phyloP scores from a whole-genome alignment of 2,113 vertebrate species.

The Excalfactoria chinensis region DNA sequence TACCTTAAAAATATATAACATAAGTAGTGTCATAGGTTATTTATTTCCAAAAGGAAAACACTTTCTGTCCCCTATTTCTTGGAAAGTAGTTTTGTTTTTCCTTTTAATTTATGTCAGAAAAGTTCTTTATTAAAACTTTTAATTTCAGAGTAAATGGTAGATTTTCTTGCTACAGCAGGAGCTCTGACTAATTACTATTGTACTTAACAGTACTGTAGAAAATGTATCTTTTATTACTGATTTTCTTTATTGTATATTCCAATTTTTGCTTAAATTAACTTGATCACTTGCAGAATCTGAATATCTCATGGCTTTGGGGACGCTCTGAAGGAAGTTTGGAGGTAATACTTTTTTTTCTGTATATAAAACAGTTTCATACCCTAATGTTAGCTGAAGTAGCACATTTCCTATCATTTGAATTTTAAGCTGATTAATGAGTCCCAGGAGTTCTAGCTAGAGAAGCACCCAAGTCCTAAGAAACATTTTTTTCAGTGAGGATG shows the following conservation, averaged over 20 bases:
- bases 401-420: neutral
- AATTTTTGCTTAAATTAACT: neutral
- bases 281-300: neutral
- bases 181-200: neutral
- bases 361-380: neutral
- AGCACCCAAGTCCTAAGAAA: neutral
- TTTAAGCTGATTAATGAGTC: neutral
- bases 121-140: neutral
- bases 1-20: neutral
- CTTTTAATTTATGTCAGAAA: neutral
- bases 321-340: neutral
- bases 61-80: neutral
- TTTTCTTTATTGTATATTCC: neutral
- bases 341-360: neutral
- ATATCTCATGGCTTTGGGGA: neutral
- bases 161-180: neutral
- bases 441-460: neutral
- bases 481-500: neutral
- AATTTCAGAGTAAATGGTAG: neutral
- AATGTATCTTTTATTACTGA: neutral
- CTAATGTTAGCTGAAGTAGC: neutral
- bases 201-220: neutral
- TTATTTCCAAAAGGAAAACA: neutral
- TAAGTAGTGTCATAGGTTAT: neutral
- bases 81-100: neutral